phyloP scores from a whole-genome alignment of 1,140 invertebrate species.

The Neodiprion virginianus region DNA sequence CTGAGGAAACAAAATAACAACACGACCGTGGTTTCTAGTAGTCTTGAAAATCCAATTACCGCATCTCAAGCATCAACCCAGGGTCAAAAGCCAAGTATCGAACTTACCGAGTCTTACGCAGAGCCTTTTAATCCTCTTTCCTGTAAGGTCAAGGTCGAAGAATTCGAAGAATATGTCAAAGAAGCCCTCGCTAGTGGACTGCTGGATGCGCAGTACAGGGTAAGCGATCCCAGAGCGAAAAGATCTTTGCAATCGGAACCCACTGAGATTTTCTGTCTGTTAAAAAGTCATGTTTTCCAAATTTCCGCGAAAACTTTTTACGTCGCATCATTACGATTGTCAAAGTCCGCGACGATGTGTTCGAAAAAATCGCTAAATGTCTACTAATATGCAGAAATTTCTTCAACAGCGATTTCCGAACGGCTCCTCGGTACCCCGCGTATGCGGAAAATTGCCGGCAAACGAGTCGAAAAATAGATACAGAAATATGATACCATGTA shows the following conservation, averaged over 20 bases:
- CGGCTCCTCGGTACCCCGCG: slow-evolving; percentile 61
- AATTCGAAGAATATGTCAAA: slow-evolving; percentile 44
- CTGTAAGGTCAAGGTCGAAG: slow-evolving; percentile 29
- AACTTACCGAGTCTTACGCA: slow-evolving; percentile 4
- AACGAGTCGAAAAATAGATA: slow-evolving; percentile 64
- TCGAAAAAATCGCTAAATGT: neutral
- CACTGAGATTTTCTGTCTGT: too few species aligned
- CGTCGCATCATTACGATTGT: too few species aligned
- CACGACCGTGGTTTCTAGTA: too few species aligned
- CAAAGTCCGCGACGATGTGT: neutral
- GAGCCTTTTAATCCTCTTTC: neutral
- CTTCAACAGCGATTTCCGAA: slow-evolving; percentile 57
- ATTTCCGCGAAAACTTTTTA: too few species aligned
- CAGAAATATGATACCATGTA: slow-evolving; percentile 50
- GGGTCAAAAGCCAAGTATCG: too few species aligned
- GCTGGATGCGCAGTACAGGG: slow-evolving; percentile 38
- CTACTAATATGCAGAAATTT: neutral
- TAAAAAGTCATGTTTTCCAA: too few species aligned
- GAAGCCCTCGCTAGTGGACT: slow-evolving; percentile 33
- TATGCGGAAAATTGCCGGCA: slow-evolving; percentile 60
- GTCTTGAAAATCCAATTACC: too few species aligned
- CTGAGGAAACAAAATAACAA: too few species aligned
- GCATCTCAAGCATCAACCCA: too few species aligned
- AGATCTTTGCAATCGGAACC: neutral
- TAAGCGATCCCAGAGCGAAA: slow-evolving; percentile 21